These are phyloP conservation scores for Leptinotarsa tumamoca DNA, from an alignment of 2,888 invertebrate genomes.

Conservation along the genomic window DNA sequence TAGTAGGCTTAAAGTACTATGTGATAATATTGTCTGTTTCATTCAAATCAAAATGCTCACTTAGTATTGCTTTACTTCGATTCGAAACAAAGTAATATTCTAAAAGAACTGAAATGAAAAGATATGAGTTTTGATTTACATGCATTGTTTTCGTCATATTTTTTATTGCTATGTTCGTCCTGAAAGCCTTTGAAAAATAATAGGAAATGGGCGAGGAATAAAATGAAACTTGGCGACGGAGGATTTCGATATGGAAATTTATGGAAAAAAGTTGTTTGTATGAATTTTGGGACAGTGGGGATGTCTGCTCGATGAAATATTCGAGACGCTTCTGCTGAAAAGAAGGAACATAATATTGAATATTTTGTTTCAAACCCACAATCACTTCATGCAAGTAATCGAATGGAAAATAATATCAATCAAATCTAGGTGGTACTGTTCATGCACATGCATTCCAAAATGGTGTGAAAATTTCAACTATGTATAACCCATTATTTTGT, in stretches of 20 bases:
- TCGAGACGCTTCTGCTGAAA: constrained; percentile 40
- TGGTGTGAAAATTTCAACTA: no score
- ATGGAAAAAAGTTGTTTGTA: constrained; percentile 38
- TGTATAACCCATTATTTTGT: no score
- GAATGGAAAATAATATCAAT: background rate
- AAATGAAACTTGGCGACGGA: constrained; percentile 13
- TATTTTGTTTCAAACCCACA: background rate
- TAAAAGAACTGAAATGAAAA: constrained; percentile 10
- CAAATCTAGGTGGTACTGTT: background rate
- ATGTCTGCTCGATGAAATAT: constrained; percentile 33
- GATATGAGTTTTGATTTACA: constrained; percentile 12
- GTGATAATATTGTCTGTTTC: constrained; percentile 50
- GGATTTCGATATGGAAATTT: constrained; percentile 27
- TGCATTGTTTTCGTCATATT: constrained; percentile 27
- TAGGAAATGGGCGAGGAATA: background rate
- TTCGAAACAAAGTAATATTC: background rate
- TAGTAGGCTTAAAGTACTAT: constrained; percentile 41
- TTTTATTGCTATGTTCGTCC: constrained; percentile 16
- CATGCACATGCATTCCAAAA: constrained; percentile 2
- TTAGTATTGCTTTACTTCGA: constrained; percentile 46
- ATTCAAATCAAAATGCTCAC: constrained; percentile 36
- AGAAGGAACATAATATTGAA: constrained; percentile 28
- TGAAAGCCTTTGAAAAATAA: constrained; percentile 14
- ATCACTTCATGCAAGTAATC: background rate
- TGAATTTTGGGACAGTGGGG: constrained; percentile 29